These are phyloP conservation scores for Drosophila prostipennis DNA, from an alignment of 2,888 invertebrate species.

Conservation along the genomic window DNA sequence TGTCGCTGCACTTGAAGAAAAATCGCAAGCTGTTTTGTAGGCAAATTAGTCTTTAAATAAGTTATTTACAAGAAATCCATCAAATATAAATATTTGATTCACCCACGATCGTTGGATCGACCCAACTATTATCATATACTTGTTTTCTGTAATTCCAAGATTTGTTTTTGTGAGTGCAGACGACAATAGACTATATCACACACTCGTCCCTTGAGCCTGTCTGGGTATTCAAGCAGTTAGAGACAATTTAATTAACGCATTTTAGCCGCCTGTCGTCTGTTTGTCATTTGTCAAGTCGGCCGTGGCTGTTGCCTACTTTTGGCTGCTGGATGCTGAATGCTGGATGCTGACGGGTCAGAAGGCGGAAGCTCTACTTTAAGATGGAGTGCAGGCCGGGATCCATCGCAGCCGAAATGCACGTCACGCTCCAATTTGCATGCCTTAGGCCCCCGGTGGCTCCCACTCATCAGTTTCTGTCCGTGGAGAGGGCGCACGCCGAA, in stretches of 20 bases:
- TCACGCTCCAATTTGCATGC: conserved; percentile 77
- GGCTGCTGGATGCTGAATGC: conserved; percentile 34
- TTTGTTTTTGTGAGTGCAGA: conserved; percentile 2
- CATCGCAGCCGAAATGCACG: conserved; percentile 68
- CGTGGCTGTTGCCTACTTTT: conserved; percentile 51
- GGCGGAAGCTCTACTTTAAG: conserved; percentile 25
- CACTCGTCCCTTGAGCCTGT: conserved; percentile 34
- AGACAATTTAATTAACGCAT: conserved; percentile 77
- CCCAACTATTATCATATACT: background rate
- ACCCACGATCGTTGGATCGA: too few species aligned
- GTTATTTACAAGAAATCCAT: too few species aligned
- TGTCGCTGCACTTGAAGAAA: conserved; percentile 11
- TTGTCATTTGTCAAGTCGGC: conserved; percentile 51
- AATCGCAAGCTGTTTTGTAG: background rate
- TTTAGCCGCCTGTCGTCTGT: conserved; percentile 53
- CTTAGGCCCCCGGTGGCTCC: conserved; percentile 1
- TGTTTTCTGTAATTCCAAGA: background rate
- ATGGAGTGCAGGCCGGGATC: conserved; percentile 19
- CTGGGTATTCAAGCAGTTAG: conserved; percentile 63
- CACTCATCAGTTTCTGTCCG: conserved; percentile 13
- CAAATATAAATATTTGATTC: too few species aligned
- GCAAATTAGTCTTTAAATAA: too few species aligned
- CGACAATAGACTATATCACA: conserved; percentile 1
- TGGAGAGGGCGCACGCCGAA: conserved; percentile 21
- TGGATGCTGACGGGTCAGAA: conserved; percentile 22